Percentiles rank a stretch among this genome's conserved stretches.
Conservation (phyloP, 1,140 invertebrate species). For the Eueides isabella region DNA sequence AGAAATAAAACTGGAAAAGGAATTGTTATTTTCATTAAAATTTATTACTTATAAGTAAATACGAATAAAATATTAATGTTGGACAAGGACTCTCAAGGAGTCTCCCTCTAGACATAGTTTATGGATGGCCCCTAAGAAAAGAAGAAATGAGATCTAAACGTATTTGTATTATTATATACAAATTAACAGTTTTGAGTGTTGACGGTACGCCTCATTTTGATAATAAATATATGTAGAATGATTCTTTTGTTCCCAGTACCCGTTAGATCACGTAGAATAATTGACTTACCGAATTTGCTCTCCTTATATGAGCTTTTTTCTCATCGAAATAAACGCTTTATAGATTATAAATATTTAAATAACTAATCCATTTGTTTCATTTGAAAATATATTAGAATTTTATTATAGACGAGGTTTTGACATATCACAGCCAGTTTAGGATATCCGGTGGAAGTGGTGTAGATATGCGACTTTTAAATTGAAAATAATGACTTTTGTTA, state of each 20-base stretch:
- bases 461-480: too few relatives aligned
- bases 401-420: neutral
- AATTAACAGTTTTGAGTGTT: neutral
- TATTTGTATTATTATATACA: neutral
- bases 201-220: neutral
- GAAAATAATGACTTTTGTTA: too few relatives aligned
- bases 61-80: too few relatives aligned
- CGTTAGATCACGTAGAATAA: neutral
- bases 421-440: neutral
- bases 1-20: too few relatives aligned
- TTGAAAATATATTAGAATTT: too few relatives aligned
- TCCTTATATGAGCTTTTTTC: neutral
- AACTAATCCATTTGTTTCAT: too few relatives aligned
- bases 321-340: neutral
- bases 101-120: too few relatives aligned
- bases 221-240: neutral
- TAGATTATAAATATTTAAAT: neutral
- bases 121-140: neutral
- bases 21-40: too few relatives aligned
- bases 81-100: too few relatives aligned
- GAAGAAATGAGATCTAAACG: neutral
- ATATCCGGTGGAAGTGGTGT: neutral
- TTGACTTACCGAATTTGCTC: neutral
- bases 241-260: neutral
- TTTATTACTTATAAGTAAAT: too few relatives aligned